Conservation (phyloP, 2,888 invertebrate genomes). For the Tigriopus californicus region DNA sequence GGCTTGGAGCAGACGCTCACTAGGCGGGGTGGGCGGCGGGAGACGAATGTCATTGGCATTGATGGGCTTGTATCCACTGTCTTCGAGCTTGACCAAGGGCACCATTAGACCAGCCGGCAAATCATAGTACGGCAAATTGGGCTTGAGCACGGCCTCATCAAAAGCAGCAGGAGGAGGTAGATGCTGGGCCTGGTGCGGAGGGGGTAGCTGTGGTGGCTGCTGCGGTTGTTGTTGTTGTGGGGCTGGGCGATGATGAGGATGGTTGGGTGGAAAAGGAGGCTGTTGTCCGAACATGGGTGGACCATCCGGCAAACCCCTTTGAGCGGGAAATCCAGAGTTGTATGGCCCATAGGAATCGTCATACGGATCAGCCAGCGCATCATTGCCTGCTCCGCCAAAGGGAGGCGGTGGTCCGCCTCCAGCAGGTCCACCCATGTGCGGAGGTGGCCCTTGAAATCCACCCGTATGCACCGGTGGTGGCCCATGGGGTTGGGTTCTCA, state of each 20-base stretch:
- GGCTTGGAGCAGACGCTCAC: constrained; percentile 73
- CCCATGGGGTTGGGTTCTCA: not conserved
- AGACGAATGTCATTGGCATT: constrained; percentile 75
- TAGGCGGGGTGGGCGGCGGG: constrained; percentile 87
- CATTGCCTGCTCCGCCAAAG: not conserved
- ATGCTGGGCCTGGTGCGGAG: constrained; percentile 25
- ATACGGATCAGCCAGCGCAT: not conserved
- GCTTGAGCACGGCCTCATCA: constrained; percentile 37
- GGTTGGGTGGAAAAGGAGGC: not conserved
- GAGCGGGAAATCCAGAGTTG: too few relatives aligned
- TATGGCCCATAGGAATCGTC: not conserved
- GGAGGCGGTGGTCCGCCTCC: too few relatives aligned
- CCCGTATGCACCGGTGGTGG: not conserved
- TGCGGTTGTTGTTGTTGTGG: constrained; percentile 25
- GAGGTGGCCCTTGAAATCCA: constrained; percentile 24
- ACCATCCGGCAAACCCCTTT: too few relatives aligned
- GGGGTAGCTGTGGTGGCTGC: constrained; percentile 25
- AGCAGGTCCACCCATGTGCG: constrained; percentile 27
- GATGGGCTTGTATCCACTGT: constrained; percentile 68
- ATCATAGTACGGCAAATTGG: constrained; percentile 85
- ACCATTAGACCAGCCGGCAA: constrained; percentile 94
- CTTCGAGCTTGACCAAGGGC: constrained; percentile 84
- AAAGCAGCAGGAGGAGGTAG: constrained; percentile 19
- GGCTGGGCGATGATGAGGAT: constrained; percentile 21
- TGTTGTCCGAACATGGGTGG: too few relatives aligned